Percentiles rank a stretch among this genome's conserved stretches.
These are phyloP conservation scores for Pantherophis vulpinus DNA, from an alignment of 2,797 vertebrate species.

Conservation along the genomic window DNA sequence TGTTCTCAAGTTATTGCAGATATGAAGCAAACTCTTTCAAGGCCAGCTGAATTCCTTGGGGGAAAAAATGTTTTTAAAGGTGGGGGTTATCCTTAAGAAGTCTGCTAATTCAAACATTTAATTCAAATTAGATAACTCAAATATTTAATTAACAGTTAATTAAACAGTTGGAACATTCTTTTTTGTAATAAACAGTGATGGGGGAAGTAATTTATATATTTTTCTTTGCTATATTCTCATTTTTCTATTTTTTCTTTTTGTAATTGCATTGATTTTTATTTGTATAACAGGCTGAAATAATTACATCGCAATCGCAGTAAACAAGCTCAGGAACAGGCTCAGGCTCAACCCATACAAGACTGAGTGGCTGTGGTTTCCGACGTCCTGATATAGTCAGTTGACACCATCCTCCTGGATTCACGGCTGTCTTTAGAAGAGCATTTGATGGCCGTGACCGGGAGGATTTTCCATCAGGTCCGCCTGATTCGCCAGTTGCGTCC, in stretches of 20 bases:
- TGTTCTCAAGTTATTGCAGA: not conserved
- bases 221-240: not conserved
- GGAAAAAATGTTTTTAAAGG: not conserved
- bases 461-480: no score
- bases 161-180: not conserved
- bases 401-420: no score
- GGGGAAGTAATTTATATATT: not conserved
- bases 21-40: not conserved
- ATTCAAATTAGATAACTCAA: not conserved
- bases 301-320: not conserved
- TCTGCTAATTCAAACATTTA: not conserved
- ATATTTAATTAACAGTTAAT: not conserved
- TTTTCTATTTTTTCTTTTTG: not conserved
- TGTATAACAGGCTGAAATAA: not conserved
- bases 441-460: no score
- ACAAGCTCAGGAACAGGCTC: not conserved
- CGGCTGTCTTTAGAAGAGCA: no score
- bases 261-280: not conserved
- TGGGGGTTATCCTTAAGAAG: not conserved
- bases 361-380: no score
- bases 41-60: not conserved
- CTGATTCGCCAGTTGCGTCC: no score
- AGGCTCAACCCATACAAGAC: no score
- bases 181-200: not conserved
- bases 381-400: no score